Percentiles rank a stretch among this genome's conserved stretches.
These are phyloP conservation scores for Xanthostigma xanthostigma DNA, from an alignment of 2,888 invertebrate genomes.

Conservation along the genomic window DNA sequence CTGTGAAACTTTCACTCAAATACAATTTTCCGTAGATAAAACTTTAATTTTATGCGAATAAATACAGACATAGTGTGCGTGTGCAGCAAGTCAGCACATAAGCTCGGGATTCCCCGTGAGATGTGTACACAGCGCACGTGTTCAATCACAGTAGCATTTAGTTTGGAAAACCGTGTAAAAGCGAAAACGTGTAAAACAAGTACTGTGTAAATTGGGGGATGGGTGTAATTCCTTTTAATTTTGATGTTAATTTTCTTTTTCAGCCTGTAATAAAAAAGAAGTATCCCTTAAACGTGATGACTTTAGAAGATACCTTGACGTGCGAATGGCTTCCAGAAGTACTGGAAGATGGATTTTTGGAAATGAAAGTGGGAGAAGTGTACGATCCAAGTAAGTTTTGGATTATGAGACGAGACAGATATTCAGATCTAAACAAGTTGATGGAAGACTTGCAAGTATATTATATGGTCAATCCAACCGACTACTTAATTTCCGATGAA, in stretches of 20 bases:
- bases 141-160: no score
- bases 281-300: not conserved
- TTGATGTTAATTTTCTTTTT: not conserved
- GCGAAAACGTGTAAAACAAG: no score
- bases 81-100: no score
- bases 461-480: no score
- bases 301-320: not conserved
- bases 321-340: not conserved
- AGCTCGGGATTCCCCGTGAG: no score
- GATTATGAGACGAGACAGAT: not conserved
- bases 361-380: not conserved
- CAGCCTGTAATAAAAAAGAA: not conserved
- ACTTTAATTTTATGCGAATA: no score
- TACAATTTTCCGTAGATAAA: no score
- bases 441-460: not conserved
- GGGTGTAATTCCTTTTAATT: not conserved
- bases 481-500: not conserved
- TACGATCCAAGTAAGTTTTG: conserved; percentile 5
- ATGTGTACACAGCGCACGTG: no score
- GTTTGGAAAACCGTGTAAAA: no score
- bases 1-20: no score
- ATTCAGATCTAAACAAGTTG: not conserved
- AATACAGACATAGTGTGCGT: no score
- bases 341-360: not conserved
- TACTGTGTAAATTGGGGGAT: no score